Conservation (phyloP, 92 coral and sea anemone species). For the Porites evermanni region DNA sequence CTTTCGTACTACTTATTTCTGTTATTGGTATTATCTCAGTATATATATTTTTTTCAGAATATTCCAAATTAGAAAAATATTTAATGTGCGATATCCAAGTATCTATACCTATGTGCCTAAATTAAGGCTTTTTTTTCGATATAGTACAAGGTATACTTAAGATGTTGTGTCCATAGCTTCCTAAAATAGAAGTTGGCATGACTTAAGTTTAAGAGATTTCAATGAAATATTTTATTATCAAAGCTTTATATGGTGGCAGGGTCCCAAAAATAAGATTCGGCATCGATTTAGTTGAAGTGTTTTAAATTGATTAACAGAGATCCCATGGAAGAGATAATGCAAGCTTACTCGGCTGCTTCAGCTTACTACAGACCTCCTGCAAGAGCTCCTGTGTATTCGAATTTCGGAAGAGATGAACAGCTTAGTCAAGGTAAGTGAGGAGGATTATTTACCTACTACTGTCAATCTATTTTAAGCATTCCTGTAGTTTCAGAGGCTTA, state of each 20-base stretch:
- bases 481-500: no score
- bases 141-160: no score
- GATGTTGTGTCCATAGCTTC: no score
- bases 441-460: background rate
- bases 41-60: no score
- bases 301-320: conserved; percentile 60
- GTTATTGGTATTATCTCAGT: no score
- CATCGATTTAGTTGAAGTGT: background rate
- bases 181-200: background rate
- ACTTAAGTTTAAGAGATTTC: no score
- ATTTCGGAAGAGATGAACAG: conserved; percentile 54
- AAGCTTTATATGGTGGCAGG: background rate
- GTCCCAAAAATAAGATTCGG: background rate
- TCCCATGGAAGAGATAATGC: conserved; percentile 97
- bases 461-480: background rate
- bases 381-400: conserved; percentile 60
- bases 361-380: conserved; percentile 82
- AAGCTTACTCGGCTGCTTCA: conserved; percentile 72
- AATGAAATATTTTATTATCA: no score
- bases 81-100: no score
- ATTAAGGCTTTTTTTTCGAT: no score
- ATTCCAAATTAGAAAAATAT: no score
- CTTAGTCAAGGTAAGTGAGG: conserved; percentile 21
- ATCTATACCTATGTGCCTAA: no score
- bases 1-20: no score